These are phyloP conservation scores for Merops nubicus DNA, from an alignment of 2,113 vertebrate species.

Conservation along the genomic window DNA sequence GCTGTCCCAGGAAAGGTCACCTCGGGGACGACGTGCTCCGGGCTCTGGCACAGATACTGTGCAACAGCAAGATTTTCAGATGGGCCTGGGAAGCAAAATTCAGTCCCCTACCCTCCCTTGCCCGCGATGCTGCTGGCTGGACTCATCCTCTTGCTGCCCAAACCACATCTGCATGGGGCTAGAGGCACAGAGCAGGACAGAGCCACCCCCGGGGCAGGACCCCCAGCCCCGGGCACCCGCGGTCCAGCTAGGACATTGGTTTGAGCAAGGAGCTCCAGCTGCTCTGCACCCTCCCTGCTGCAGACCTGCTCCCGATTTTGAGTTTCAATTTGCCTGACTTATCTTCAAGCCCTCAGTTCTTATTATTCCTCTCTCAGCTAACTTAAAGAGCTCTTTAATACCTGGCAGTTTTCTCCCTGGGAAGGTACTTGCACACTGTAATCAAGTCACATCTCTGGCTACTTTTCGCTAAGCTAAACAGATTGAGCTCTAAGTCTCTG, in stretches of 20 bases:
- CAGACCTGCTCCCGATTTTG: background rate
- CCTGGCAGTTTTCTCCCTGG: conserved; percentile 27
- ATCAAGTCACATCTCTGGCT: conserved; percentile 57
- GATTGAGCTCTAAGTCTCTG: background rate
- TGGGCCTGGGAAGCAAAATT: background rate
- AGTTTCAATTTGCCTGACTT: background rate
- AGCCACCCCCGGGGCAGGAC: background rate
- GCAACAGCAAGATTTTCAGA: background rate
- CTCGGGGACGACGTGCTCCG: background rate
- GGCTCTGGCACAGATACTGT: background rate
- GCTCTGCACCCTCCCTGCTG: background rate
- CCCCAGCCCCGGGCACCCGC: accelerated
- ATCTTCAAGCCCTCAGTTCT: background rate
- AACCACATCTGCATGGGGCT: accelerated
- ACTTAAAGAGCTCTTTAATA: conserved; percentile 13
- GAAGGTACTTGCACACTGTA: background rate
- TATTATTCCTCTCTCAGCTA: background rate
- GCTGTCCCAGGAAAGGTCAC: background rate
- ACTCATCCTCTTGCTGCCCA: background rate
- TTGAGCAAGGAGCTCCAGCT: background rate
- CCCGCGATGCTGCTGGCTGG: accelerated
- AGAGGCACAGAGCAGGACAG: background rate
- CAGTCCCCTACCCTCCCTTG: background rate
- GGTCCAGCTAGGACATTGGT: background rate
- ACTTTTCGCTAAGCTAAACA: background rate